Base-by-base conservation (phyloP, 2,888 invertebrate genomes). In the Hermaeophaga mercurialis region DNA sequence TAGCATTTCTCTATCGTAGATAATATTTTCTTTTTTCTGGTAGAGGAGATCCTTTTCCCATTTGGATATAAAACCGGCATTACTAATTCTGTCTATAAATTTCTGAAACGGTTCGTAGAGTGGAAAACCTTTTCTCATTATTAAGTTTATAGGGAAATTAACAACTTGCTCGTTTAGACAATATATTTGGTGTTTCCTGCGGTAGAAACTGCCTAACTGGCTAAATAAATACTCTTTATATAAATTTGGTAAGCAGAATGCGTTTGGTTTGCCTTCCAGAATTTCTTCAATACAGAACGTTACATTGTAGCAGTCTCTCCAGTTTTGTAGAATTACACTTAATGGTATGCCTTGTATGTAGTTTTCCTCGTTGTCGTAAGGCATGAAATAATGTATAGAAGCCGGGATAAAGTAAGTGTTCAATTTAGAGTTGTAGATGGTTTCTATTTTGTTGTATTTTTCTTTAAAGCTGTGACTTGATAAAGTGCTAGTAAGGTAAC, bases 121-220 rank as follows among this genome's bases (percentile, higher is more conserved):
- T 18, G 71, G 74, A 63, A 75, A 75, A 3, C 75, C 75, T 61
- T 74, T 74, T 4, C 67, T 62, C 64, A 73, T 67, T n/a, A 73
- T 54, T 62, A 77, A 71, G 63, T 72, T 73, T 3, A 75, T 57
- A 1, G 74, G 73, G 62, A 69, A 73, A 9, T 67, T 69, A 3
- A 72, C 69, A 1, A 75, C 67, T 14, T 69, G 67, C 1, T 69
- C 57, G 22, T 67, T 62, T 36, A 74, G 65, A 43, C 68, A 68
- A 44, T 69, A 66, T 14, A 72, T 59, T 18, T 67, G 46, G 0
- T 67, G 65, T 3, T 52, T 59, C 12, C 66, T 66, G 17, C 65
- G 64, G 14, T 56, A 22, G 31, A 68, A 63, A n/a, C 68, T 59
- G 7, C 68, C 58, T 28, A 70, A 70, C 31, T 64, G 66, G 24